Conservation (phyloP, 2,113 vertebrate genomes). For the Lophius piscatorius region DNA sequence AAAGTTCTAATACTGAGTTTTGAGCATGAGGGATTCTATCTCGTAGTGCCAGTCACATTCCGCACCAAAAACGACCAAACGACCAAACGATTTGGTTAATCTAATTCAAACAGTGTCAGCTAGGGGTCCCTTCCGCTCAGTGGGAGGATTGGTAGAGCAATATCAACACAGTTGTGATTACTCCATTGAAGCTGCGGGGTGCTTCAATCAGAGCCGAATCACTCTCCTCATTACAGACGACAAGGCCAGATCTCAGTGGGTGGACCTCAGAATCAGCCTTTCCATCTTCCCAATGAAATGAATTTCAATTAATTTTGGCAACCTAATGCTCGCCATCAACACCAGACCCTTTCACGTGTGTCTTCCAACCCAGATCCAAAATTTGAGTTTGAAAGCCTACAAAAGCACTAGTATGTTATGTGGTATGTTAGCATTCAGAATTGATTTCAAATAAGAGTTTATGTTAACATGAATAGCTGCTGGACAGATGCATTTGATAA, state of each 20-base stretch:
- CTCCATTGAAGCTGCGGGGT: slow-evolving; percentile 60
- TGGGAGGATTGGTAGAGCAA: slow-evolving; percentile 50
- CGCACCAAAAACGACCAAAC: slow-evolving; percentile 39
- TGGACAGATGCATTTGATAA: too few species aligned
- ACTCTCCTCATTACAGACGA: slow-evolving; percentile 61
- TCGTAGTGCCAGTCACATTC: slow-evolving; percentile 32
- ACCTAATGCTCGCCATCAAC: slow-evolving; percentile 55
- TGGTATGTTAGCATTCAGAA: too few species aligned
- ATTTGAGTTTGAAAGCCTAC: slow-evolving; percentile 24
- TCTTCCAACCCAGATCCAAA: slow-evolving; percentile 13
- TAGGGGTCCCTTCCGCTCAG: slow-evolving; percentile 59
- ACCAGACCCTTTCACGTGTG: slow-evolving; percentile 36
- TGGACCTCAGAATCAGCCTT: slow-evolving; percentile 51
- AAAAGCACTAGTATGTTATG: slow-evolving; percentile 6
- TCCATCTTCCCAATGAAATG: slow-evolving; percentile 55
- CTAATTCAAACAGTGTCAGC: slow-evolving; percentile 64
- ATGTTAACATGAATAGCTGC: too few species aligned
- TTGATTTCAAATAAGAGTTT: too few species aligned
- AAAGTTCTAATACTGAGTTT: slow-evolving; percentile 4
- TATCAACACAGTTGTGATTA: slow-evolving; percentile 73
- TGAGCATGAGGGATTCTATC: slow-evolving; percentile 8
- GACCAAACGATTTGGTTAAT: slow-evolving; percentile 66
- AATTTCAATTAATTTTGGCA: slow-evolving; percentile 64
- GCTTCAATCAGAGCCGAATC: slow-evolving; percentile 64
- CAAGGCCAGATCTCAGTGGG: slow-evolving; percentile 70